These are phyloP conservation scores for Caenorhabditis uteleia DNA, from an alignment of 2,888 invertebrate species.

Conservation along the genomic window DNA sequence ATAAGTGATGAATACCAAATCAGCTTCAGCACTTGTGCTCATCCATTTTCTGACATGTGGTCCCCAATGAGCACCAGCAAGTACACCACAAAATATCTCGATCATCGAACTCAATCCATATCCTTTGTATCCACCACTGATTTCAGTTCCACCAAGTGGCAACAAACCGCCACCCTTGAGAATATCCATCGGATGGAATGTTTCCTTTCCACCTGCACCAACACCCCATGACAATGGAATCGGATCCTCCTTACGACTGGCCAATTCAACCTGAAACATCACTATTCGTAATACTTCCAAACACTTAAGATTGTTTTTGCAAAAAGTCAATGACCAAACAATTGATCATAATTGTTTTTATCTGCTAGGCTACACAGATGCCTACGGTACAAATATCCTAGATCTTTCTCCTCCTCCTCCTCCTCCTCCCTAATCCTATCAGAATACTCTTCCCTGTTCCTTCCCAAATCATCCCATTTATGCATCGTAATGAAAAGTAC, in stretches of 20 bases:
- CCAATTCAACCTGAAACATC: constrained; percentile 80
- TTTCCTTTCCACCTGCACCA: constrained; percentile 73
- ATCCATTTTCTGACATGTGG: constrained; percentile 83
- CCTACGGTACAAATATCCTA: too few species aligned
- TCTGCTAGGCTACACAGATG: too few species aligned
- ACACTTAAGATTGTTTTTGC: background rate
- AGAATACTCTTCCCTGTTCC: background rate
- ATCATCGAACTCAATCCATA: constrained; percentile 85
- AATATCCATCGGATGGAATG: constrained; percentile 69
- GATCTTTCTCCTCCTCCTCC: constrained; percentile 9
- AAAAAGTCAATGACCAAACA: background rate
- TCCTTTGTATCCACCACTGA: constrained; percentile 82
- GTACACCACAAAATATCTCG: constrained; percentile 86
- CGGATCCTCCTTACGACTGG: constrained; percentile 79
- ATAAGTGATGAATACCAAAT: too few species aligned
- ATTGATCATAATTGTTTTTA: background rate
- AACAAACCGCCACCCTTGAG: constrained; percentile 71
- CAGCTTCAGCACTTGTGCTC: constrained; percentile 76
- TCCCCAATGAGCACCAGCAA: constrained; percentile 78
- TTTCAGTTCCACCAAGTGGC: constrained; percentile 73
- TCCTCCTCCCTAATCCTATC: constrained; percentile 7
- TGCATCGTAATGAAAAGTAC: constrained; percentile 24
- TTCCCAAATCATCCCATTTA: background rate
- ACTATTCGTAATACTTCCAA: background rate
- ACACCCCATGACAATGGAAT: constrained; percentile 89